Evolutionary conservation across 2,113 vertebrate genomes (phyloP), one percentile per base, ranked within the genome.

Genomic region (Martes martes): DNA sequence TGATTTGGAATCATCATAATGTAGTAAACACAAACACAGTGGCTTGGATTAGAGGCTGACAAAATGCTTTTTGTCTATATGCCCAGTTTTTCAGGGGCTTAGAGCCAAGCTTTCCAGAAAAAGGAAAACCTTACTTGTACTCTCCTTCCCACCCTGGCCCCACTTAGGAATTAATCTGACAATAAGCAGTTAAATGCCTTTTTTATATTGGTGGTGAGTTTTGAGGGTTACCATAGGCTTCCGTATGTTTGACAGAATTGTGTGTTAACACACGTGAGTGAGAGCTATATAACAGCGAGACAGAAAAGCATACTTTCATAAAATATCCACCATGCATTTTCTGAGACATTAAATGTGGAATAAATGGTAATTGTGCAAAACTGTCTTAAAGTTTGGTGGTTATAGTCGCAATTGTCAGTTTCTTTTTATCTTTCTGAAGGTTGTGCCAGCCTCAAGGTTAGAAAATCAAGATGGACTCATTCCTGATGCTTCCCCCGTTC

Each of bases 91-190:
- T 76, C 19, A 73, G 33, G 33, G 5, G 24, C 67, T 79, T 79
- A 89, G 31, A 96, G 73, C 63, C 59, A 93, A 74, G 39, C 79
- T 95, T 97, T 96, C 65, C 73, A 91, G 85, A 94, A 95, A 74
- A 63, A 91, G 87, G 39, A 85, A 94, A 93, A 71, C 26, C 23
- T 94, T 91, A 52, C 8, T 45, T 93, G 13, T 82, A 63, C 57
- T 86, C 26, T 91, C 18, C 13, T 89, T 18, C n/a, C 31, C 0
- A 31, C 2, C 50, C 26, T 11, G 7, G 2, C 8, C 47, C 45
- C 50, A 39, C 15, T 33, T 50, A 67, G 90, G 80, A 90, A 74
- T 85, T 89, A 81, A 28, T 39, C 50, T 90, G 78, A 23, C 52
- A 57, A 16, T 95, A 33, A 87, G 33, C 33, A 67, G 28, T 93